Evolutionary conservation across 2,888 invertebrate species (phyloP).

Genomic region (Leucophenga maculata): DNA sequence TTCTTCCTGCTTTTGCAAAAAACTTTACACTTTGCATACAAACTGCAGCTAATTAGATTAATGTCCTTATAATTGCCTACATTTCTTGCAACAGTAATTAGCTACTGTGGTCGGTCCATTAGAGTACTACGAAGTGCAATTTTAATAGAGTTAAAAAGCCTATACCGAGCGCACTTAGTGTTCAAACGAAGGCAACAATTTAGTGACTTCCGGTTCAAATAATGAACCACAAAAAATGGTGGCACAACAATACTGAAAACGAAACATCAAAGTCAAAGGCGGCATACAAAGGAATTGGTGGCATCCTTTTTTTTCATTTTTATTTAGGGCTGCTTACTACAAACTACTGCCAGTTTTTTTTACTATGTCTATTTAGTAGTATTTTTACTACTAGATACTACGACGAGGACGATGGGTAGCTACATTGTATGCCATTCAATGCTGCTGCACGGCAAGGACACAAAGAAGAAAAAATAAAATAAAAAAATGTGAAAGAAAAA

Average conservation of each 20-base stretch:
- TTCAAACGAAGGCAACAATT: not conserved
- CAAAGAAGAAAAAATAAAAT: not conserved
- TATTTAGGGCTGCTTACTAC: not conserved
- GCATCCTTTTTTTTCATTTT: too few relatives aligned
- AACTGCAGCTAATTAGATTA: too few relatives aligned
- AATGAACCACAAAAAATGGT: not conserved
- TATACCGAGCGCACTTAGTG: not conserved
- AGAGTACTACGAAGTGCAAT: too few relatives aligned
- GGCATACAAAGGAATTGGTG: too few relatives aligned
- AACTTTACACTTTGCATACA: too few relatives aligned
- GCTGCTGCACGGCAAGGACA: not conserved
- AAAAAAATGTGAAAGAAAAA: conserved; percentile 1
- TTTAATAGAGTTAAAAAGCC: too few relatives aligned
- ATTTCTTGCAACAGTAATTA: too few relatives aligned
- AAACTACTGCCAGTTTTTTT: not conserved
- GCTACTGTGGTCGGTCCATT: too few relatives aligned
- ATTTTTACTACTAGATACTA: not conserved
- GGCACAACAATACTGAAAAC: not conserved
- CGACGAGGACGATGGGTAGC: not conserved
- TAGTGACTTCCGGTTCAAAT: not conserved
- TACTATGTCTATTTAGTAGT: not conserved
- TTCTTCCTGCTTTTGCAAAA: too few relatives aligned
- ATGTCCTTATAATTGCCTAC: too few relatives aligned
- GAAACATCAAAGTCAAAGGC: too few relatives aligned
- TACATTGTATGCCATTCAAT: not conserved